phyloP scores from a whole-genome alignment of 2,113 vertebrate genomes.

The Eretmochelys imbricata region DNA sequence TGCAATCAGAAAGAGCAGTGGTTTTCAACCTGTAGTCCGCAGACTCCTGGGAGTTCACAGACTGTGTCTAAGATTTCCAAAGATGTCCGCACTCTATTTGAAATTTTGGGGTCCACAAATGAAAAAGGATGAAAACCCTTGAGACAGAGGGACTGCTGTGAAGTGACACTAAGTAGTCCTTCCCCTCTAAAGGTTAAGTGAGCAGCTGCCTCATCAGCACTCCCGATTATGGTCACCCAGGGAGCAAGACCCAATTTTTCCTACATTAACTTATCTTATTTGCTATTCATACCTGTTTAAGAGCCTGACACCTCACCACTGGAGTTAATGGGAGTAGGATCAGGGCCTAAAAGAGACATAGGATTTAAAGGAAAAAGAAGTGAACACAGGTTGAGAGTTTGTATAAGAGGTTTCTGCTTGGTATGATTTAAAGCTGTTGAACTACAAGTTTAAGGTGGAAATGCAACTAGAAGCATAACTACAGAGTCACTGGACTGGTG shows the following conservation, averaged over 20 bases:
- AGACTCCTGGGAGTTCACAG: too few species aligned
- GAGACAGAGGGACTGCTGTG: not conserved
- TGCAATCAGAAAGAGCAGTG: slow-evolving; percentile 1
- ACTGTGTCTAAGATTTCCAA: too few species aligned
- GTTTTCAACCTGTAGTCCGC: too few species aligned
- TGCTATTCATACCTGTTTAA: not conserved
- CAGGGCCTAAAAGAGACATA: not conserved
- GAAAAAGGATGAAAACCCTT: too few species aligned
- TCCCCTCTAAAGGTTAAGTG: not conserved
- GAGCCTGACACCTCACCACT: not conserved
- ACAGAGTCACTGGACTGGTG: not conserved
- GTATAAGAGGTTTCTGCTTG: not conserved
- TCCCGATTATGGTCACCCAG: not conserved
- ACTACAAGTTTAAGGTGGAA: not conserved
- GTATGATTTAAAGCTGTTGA: not conserved
- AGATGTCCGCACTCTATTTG: too few species aligned
- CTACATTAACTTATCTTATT: not conserved
- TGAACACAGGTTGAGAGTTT: not conserved
- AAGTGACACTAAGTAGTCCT: not conserved
- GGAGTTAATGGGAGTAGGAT: not conserved
- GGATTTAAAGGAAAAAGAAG: not conserved
- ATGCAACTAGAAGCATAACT: not conserved
- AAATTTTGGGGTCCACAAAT: too few species aligned
- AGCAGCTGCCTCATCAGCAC: not conserved
- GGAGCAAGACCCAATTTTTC: not conserved